phyloP scores from a whole-genome alignment of 2,888 invertebrate species.

The Hirtodrosophila alboralis region DNA sequence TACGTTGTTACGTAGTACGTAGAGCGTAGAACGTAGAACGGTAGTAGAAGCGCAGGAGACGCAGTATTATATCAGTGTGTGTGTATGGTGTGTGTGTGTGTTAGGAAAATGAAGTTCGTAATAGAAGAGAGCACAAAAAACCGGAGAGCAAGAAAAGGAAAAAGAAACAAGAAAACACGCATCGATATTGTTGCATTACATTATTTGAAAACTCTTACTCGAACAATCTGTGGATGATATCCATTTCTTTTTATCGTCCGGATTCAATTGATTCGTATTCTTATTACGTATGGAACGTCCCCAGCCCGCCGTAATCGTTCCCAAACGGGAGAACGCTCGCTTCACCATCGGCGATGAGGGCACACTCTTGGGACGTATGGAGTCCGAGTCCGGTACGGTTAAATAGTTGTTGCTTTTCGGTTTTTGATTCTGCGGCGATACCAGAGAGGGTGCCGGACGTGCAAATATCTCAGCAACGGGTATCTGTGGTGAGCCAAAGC shows the following conservation, averaged over 20 bases:
- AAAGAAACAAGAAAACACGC: slow-evolving; percentile 79
- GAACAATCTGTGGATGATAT: slow-evolving; percentile 96
- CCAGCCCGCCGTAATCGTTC: slow-evolving; percentile 96
- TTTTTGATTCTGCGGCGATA: slow-evolving; percentile 93
- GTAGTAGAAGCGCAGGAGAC: slow-evolving; percentile 22
- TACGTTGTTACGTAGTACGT: slow-evolving; percentile 41
- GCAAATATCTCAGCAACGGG: slow-evolving; percentile 95
- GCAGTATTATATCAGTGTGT: slow-evolving; percentile 3
- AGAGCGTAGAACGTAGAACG: slow-evolving; percentile 25
- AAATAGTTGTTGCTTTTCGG: slow-evolving; percentile 96
- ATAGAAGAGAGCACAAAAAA: slow-evolving; percentile 15
- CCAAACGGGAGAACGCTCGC: slow-evolving; percentile 94
- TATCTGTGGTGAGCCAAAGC: slow-evolving; percentile 96
- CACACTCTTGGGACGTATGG: slow-evolving; percentile 94
- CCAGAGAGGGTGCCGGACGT: slow-evolving; percentile 92
- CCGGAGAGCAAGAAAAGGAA: slow-evolving; percentile 33
- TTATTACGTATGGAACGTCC: slow-evolving; percentile 94
- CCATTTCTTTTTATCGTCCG: slow-evolving; percentile 96
- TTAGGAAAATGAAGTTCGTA: slow-evolving; percentile 21
- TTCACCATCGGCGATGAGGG: slow-evolving; percentile 97
- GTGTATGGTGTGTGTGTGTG: background rate
- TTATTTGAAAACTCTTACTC: slow-evolving; percentile 86
- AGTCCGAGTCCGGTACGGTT: slow-evolving; percentile 95
- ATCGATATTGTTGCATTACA: slow-evolving; percentile 82
- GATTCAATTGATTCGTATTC: slow-evolving; percentile 91